A percentile compares a stretch with the other conserved stretches of the same genome.
Evolutionary conservation across 2,113 vertebrate species (phyloP).

Genomic region (Perca schrenkii): DNA sequence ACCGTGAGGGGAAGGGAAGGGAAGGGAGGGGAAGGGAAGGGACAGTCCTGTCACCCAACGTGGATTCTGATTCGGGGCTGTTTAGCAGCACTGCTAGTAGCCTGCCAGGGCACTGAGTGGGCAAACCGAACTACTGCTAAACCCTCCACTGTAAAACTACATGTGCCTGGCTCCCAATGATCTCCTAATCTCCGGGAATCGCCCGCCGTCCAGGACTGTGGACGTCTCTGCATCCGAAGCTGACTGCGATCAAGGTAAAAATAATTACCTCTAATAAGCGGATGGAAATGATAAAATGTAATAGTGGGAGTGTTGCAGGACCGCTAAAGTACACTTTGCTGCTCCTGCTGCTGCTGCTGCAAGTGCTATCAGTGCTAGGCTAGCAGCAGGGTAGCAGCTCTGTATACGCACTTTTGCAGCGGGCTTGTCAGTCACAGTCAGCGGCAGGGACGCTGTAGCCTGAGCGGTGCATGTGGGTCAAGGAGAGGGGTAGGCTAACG

Average conservation of each 20-base stretch:
- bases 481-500: not conserved
- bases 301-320: conserved; percentile 52
- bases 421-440: conserved; percentile 62
- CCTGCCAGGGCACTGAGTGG: conserved; percentile 59
- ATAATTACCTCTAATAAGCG: not conserved
- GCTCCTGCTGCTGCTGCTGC: conserved; percentile 24
- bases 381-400: conserved; percentile 47
- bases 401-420: conserved; percentile 73
- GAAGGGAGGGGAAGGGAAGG: conserved; percentile 40
- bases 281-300: not conserved
- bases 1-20: conserved; percentile 24
- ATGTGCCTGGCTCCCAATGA: conserved; percentile 81
- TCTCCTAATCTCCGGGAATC: conserved; percentile 73
- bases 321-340: conserved; percentile 50
- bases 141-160: conserved; percentile 66
- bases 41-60: conserved; percentile 78
- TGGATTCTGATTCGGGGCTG: conserved; percentile 59
- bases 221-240: conserved; percentile 75
- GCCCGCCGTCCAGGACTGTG: conserved; percentile 73
- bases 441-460: conserved; percentile 8
- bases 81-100: conserved; percentile 59
- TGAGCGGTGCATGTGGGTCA: conserved; percentile 60
- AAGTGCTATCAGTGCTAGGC: conserved; percentile 62
- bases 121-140: conserved; percentile 67
- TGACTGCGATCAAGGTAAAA: conserved; percentile 79